A percentile compares a stretch with the other conserved stretches of the same genome.
Conservation (phyloP, 1,140 invertebrate genomes). For the Apis mellifera region DNA sequence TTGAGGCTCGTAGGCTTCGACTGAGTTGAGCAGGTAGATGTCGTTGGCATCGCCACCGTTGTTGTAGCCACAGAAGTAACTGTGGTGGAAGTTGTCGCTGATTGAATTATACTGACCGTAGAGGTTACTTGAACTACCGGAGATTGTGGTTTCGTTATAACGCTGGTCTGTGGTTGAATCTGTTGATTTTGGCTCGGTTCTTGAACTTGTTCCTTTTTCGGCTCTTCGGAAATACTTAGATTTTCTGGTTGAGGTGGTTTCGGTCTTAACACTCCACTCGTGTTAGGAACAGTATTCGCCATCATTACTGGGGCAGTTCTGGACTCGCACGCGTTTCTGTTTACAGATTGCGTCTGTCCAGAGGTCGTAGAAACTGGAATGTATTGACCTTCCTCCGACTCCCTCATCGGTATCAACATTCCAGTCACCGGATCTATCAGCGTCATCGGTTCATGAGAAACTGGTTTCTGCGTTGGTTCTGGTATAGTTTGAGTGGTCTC, state of each 20-base stretch:
- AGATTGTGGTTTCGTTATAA: slow-evolving; percentile 73
- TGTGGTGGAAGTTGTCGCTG: slow-evolving; percentile 11
- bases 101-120: slow-evolving; percentile 34
- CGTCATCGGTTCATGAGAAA: slow-evolving; percentile 82
- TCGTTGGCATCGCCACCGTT: slow-evolving; percentile 10
- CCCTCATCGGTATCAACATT: slow-evolving; percentile 86
- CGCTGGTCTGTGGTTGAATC: slow-evolving; percentile 64
- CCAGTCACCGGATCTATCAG: slow-evolving; percentile 90
- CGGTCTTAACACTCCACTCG: slow-evolving; percentile 20
- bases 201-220: slow-evolving; percentile 49
- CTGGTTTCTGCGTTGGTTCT: slow-evolving; percentile 60
- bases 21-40: slow-evolving; percentile 48
- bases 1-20: slow-evolving; percentile 81
- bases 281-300: background rate
- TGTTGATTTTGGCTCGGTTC: slow-evolving; percentile 54
- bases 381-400: slow-evolving; percentile 88
- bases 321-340: slow-evolving; percentile 59
- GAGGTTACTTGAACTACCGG: slow-evolving; percentile 61
- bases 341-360: slow-evolving; percentile 64
- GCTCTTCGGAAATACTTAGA: slow-evolving; percentile 3
- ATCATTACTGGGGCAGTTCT: slow-evolving; percentile 48
- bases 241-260: slow-evolving; percentile 31
- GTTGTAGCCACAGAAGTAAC: slow-evolving; percentile 38
- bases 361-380: slow-evolving; percentile 82
- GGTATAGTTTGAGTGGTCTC: slow-evolving; percentile 37